Evolutionary conservation across 1,140 invertebrate genomes (phyloP).

Genomic region (Lethrus apterus): DNA sequence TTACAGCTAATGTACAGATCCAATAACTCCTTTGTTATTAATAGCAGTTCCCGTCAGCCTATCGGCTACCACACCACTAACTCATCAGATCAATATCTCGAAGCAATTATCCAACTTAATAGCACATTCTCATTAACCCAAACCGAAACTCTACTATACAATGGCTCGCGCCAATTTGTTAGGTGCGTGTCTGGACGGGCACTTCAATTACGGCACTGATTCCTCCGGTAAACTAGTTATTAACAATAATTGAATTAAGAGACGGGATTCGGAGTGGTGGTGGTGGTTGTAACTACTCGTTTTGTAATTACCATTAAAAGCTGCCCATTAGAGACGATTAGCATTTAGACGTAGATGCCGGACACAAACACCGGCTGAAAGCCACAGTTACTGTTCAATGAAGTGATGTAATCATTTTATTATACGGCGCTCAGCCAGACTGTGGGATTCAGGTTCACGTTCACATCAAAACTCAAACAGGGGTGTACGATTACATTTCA

Average conservation of each 20-base stretch:
- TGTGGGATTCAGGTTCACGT: too few species aligned
- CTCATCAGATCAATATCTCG: slow-evolving; percentile 34
- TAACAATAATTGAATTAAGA: slow-evolving; percentile 28
- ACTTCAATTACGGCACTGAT: slow-evolving; percentile 19
- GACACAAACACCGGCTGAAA: slow-evolving; percentile 30
- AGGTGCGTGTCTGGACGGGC: slow-evolving; percentile 17
- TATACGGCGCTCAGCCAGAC: slow-evolving; percentile 27
- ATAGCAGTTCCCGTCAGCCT: slow-evolving; percentile 34
- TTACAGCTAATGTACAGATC: slow-evolving; percentile 35
- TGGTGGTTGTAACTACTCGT: slow-evolving; percentile 26
- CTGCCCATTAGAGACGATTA: slow-evolving; percentile 32
- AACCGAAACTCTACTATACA: slow-evolving; percentile 31
- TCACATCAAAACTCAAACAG: too few species aligned
- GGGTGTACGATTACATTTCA: too few species aligned
- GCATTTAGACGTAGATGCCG: slow-evolving; percentile 16
- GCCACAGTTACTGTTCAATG: slow-evolving; percentile 32
- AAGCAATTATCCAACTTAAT: slow-evolving; percentile 35
- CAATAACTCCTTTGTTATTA: slow-evolving; percentile 36
- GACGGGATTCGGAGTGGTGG: slow-evolving; percentile 13
- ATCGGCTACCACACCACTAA: slow-evolving; percentile 29
- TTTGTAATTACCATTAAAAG: slow-evolving; percentile 32
- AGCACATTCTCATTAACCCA: slow-evolving; percentile 35
- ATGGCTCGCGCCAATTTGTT: slow-evolving; percentile 30
- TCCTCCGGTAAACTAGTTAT: slow-evolving; percentile 26
- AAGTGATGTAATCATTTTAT: slow-evolving; percentile 38